A percentile compares a stretch with the other conserved stretches of the same genome.
Evolutionary conservation across 2,888 invertebrate genomes (phyloP).

Genomic region (Dastarcus helophoroides): DNA sequence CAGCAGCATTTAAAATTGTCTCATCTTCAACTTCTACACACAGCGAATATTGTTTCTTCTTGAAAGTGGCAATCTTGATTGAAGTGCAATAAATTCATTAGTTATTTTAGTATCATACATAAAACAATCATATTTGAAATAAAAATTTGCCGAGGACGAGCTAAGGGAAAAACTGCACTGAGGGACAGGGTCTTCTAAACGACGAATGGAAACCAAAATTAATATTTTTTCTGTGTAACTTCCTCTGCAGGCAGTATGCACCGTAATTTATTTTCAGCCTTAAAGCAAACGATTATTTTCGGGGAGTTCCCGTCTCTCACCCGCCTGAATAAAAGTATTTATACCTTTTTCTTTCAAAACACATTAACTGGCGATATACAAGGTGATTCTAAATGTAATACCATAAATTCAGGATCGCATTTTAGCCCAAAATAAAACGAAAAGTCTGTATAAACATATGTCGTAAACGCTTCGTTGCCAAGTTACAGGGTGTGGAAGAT

Average conservation of each 20-base stretch:
- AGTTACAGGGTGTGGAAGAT: no score
- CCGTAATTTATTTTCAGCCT: conserved; percentile 8
- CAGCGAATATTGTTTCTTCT: background rate
- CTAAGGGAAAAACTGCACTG: conserved; percentile 7
- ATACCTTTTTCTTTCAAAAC: conserved; percentile 8
- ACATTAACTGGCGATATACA: no score
- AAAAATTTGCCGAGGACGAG: conserved; percentile 3
- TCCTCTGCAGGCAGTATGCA: conserved; percentile 9
- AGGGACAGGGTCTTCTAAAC: conserved; percentile 2
- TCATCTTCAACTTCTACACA: background rate
- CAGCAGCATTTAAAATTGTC: conserved; percentile 3
- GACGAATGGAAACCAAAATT: conserved; percentile 4
- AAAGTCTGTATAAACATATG: no score
- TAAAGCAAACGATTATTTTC: conserved; percentile 6
- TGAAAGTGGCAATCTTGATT: conserved; percentile 5
- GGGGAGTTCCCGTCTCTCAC: conserved; percentile 5
- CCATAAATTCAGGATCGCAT: no score
- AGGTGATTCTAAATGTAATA: no score
- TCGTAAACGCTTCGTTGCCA: no score
- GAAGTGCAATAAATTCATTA: conserved; percentile 5
- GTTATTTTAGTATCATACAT: conserved; percentile 9
- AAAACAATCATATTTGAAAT: conserved; percentile 10
- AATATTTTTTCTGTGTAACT: conserved; percentile 11
- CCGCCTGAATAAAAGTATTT: conserved; percentile 10
- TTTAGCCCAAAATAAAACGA: no score